These are phyloP conservation scores for Cavia aperea DNA, from an alignment of 2,113 vertebrate genomes.

Conservation along the genomic window DNA sequence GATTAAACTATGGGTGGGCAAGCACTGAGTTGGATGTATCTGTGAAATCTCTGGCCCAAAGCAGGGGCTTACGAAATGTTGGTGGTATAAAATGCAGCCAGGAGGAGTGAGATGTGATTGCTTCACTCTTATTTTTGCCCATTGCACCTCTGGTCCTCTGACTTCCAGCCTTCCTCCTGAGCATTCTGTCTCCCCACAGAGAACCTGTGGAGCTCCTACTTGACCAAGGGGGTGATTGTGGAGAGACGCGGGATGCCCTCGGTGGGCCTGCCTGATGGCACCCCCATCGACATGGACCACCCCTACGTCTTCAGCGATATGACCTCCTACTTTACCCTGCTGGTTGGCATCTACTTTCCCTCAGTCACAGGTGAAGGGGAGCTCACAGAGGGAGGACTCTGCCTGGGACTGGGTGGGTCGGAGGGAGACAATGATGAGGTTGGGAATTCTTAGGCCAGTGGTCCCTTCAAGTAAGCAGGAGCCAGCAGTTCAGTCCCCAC, in stretches of 20 bases:
- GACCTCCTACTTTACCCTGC: constrained; percentile 94
- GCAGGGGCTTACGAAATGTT: neutral
- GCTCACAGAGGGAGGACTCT: neutral
- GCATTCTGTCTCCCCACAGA: constrained; percentile 73
- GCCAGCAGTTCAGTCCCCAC: neutral
- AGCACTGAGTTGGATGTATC: neutral
- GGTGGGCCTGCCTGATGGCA: constrained; percentile 66
- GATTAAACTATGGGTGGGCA: neutral
- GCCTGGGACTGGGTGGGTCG: neutral
- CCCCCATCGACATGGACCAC: constrained; percentile 81
- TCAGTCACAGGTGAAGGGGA: constrained; percentile 92
- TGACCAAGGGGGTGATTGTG: constrained; percentile 88
- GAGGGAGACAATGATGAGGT: neutral
- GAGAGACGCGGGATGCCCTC: constrained; percentile 79
- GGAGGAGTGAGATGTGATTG: neutral
- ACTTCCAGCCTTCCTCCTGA: neutral
- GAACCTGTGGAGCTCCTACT: constrained; percentile 91
- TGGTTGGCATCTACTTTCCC: constrained; percentile 99
- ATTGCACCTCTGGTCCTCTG: neutral
- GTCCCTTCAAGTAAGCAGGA: neutral
- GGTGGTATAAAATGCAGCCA: neutral
- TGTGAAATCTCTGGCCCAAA: neutral
- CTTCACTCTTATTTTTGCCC: neutral
- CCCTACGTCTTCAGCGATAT: constrained; percentile 95
- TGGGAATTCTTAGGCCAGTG: neutral